phyloP scores from a whole-genome alignment of 1,140 invertebrate genomes.

The Zaprionus capensis region DNA sequence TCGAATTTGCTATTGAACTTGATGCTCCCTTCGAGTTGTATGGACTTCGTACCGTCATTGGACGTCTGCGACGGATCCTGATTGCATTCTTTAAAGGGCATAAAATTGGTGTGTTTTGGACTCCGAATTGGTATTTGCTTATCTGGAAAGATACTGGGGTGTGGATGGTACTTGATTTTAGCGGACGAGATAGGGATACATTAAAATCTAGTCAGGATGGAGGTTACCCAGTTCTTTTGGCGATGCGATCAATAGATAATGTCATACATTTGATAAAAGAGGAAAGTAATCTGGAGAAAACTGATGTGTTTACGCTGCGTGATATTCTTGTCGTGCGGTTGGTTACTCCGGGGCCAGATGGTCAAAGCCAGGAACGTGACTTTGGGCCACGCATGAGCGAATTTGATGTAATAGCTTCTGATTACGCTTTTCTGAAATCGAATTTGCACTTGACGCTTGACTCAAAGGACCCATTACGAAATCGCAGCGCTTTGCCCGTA shows the following conservation, averaged over 20 bases:
- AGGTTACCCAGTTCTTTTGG: constrained; percentile 49
- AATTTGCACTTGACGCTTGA: constrained; percentile 70
- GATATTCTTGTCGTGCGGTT: constrained; percentile 59
- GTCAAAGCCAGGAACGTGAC: constrained; percentile 54
- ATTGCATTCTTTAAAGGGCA: constrained; percentile 45
- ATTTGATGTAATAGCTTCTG: constrained; percentile 70
- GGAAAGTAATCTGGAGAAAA: constrained; percentile 55
- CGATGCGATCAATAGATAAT: constrained; percentile 60
- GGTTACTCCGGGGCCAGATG: constrained; percentile 56
- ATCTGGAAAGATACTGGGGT: constrained; percentile 69
- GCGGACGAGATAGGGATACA: constrained; percentile 52
- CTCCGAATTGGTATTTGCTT: constrained; percentile 54
- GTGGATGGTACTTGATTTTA: constrained; percentile 69
- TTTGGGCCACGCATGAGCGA: constrained; percentile 67
- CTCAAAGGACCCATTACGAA: constrained; percentile 63
- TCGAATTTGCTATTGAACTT: constrained; percentile 65
- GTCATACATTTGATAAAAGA: constrained; percentile 61
- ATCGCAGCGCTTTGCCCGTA: constrained; percentile 72
- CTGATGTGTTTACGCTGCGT: constrained; percentile 41
- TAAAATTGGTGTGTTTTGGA: constrained; percentile 55
- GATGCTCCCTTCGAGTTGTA: constrained; percentile 60
- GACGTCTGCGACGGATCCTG: constrained; percentile 44
- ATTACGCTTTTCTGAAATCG: constrained; percentile 74
- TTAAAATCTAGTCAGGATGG: constrained; percentile 37
- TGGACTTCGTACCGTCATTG: constrained; percentile 25